These are phyloP conservation scores for Sitta carolinensis DNA, from an alignment of 2,797 vertebrate species.

Conservation along the genomic window DNA sequence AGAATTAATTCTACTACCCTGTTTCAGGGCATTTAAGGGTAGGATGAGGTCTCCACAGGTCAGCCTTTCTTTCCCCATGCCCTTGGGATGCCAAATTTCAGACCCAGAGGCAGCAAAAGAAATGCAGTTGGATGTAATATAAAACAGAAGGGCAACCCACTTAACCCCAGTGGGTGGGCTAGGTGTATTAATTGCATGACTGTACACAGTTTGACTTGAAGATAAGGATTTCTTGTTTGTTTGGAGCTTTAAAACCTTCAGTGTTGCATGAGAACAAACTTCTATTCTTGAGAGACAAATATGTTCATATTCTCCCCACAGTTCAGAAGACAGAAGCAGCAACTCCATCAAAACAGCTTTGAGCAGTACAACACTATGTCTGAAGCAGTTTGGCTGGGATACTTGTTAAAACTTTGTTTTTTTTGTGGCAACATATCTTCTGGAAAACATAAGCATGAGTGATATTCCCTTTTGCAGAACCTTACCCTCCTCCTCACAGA, in stretches of 20 bases:
- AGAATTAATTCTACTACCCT: background rate
- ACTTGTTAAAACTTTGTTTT: background rate
- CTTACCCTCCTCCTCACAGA: background rate
- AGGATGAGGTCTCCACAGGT: background rate
- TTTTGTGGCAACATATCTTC: background rate
- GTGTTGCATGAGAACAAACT: background rate
- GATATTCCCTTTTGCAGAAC: background rate
- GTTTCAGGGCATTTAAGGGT: background rate
- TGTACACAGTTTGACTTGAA: background rate
- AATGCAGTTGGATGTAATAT: background rate
- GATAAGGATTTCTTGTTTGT: background rate
- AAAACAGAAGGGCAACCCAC: background rate
- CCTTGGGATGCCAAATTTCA: background rate
- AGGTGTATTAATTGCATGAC: background rate
- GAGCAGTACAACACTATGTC: background rate
- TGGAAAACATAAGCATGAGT: background rate
- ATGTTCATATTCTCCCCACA: background rate
- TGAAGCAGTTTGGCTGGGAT: background rate
- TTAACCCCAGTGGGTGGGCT: background rate
- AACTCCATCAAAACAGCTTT: background rate
- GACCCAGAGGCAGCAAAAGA: background rate
- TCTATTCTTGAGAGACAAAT: slow-evolving; percentile 12
- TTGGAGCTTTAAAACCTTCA: background rate
- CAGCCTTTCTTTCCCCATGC: background rate
- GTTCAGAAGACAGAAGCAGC: background rate